phyloP scores from a whole-genome alignment of 2,888 invertebrate genomes.

The Slavum lentiscoides region DNA sequence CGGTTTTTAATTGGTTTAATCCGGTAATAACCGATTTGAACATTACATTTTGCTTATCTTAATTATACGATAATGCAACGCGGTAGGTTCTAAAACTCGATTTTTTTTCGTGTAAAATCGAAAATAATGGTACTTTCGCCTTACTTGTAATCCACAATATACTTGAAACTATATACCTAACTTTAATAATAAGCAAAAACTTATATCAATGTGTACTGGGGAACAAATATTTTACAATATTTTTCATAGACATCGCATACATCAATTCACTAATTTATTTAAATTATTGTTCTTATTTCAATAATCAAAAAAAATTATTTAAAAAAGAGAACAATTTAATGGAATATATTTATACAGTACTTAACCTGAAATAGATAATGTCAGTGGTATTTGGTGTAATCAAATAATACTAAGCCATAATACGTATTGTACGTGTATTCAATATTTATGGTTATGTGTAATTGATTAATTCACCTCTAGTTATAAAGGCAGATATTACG shows the following conservation, averaged over 20 bases:
- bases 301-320: too few species aligned
- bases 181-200: slow-evolving; percentile 23
- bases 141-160: background rate
- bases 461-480: too few species aligned
- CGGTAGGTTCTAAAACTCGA: background rate
- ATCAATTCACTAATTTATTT: too few species aligned
- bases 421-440: too few species aligned
- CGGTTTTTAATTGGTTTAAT: background rate
- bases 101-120: slow-evolving; percentile 29
- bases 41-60: slow-evolving; percentile 10
- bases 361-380: too few species aligned
- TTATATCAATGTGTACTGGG: background rate
- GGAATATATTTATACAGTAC: too few species aligned
- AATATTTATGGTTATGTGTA: too few species aligned
- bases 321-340: too few species aligned
- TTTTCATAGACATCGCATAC: background rate
- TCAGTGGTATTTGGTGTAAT: too few species aligned
- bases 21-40: background rate
- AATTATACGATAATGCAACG: background rate
- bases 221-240: background rate
- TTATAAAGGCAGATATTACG: too few species aligned
- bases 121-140: slow-evolving; percentile 38
- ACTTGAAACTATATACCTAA: slow-evolving; percentile 18
- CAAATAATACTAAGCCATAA: too few species aligned
- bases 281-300: too few species aligned